Conservation (phyloP, 2,113 vertebrate genomes). For the Entelurus aequoreus region DNA sequence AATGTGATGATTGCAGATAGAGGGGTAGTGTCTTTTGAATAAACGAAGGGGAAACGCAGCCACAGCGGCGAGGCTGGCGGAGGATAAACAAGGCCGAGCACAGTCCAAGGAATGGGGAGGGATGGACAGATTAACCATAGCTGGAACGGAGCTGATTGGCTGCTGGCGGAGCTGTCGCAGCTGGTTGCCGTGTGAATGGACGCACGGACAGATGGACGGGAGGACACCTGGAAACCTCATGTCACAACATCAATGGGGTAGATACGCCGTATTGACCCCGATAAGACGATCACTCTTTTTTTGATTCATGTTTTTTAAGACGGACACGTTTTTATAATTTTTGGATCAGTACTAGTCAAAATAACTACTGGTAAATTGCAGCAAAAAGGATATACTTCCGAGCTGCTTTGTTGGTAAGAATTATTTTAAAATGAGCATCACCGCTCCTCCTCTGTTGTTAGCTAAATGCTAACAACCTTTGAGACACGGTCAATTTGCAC, state of each 20-base stretch:
- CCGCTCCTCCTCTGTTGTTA: too few relatives aligned
- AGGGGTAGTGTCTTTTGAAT: conserved; percentile 35
- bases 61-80: conserved; percentile 12
- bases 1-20: conserved; percentile 42
- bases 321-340: too few relatives aligned
- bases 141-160: conserved; percentile 33
- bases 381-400: too few relatives aligned
- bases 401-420: too few relatives aligned
- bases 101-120: conserved; percentile 6
- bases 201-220: conserved; percentile 23
- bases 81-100: conserved; percentile 48
- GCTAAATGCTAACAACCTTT: too few relatives aligned
- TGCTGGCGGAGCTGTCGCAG: conserved; percentile 34
- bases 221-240: neutral
- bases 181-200: conserved; percentile 41
- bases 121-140: conserved; percentile 47
- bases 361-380: too few relatives aligned
- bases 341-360: too few relatives aligned
- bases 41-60: conserved; percentile 28
- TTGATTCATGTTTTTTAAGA: too few relatives aligned
- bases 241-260: neutral
- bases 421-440: too few relatives aligned
- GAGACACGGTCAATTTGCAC: too few relatives aligned
- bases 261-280: neutral
- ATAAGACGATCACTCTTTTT: too few relatives aligned